phyloP scores from a whole-genome alignment of 2,888 invertebrate genomes.

The Rhagophthalmus giganteus region DNA sequence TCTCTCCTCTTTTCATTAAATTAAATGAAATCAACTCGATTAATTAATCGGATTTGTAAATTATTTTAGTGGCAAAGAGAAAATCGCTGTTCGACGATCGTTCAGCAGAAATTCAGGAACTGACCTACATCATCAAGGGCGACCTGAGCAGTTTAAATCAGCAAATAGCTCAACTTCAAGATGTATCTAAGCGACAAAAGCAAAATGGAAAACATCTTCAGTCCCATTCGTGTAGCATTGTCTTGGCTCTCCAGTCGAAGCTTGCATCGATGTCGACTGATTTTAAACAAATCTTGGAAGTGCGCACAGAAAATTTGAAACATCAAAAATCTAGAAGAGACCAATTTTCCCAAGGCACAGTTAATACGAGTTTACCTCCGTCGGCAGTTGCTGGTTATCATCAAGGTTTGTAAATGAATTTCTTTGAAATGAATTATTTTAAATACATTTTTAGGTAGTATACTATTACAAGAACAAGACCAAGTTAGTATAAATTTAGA shows the following conservation, averaged over 20 bases:
- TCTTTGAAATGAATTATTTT: background rate
- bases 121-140: conserved; percentile 96
- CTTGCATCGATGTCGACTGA: conserved; percentile 96
- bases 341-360: conserved; percentile 78
- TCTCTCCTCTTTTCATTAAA: too few species aligned
- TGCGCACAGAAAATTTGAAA: conserved; percentile 95
- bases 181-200: conserved; percentile 75
- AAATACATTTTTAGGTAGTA: conserved; percentile 44
- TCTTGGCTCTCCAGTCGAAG: conserved; percentile 89
- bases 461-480: conserved; percentile 62
- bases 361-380: conserved; percentile 65
- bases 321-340: conserved; percentile 92
- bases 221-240: conserved; percentile 91
- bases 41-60: too few species aligned
- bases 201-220: conserved; percentile 77
- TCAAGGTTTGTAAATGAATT: conserved; percentile 46
- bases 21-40: too few species aligned
- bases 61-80: conserved; percentile 87
- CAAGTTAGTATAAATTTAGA: conserved; percentile 88
- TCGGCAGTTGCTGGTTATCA: conserved; percentile 60
- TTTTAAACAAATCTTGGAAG: conserved; percentile 96
- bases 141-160: conserved; percentile 94
- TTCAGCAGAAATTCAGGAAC: conserved; percentile 93
- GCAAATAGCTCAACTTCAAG: conserved; percentile 91
- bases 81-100: conserved; percentile 97